These are phyloP conservation scores for Potamilus streckersoni DNA, from an alignment of 1,140 invertebrate genomes.

Conservation along the genomic window DNA sequence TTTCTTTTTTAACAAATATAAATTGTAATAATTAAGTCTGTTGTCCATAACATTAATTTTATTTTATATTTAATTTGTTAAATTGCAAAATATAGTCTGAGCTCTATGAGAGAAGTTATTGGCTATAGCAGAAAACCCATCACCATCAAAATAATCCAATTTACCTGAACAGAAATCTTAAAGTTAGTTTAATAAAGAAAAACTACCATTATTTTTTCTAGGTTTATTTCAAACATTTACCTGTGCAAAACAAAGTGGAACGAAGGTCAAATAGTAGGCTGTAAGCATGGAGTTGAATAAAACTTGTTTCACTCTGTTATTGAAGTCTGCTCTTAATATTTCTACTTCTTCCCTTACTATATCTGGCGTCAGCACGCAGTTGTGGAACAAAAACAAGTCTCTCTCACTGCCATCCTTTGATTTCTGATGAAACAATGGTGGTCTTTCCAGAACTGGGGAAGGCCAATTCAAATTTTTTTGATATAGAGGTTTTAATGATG, in stretches of 20 bases:
- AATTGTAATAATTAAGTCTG: too few relatives aligned
- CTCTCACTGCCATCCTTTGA: conserved; percentile 18
- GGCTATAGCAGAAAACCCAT: too few relatives aligned
- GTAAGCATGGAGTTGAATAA: conserved; percentile 90
- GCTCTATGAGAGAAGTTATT: too few relatives aligned
- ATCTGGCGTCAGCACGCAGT: conserved; percentile 68
- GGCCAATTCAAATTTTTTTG: conserved; percentile 59
- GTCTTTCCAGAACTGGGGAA: conserved; percentile 42
- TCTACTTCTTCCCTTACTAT: conserved; percentile 87
- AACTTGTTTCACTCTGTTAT: conserved; percentile 87
- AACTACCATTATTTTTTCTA: conserved; percentile 3
- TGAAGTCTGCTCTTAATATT: conserved; percentile 86
- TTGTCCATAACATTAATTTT: too few relatives aligned
- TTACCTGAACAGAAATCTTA: too few relatives aligned
- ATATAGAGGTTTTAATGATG: conserved; percentile 62
- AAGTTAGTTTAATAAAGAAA: neutral
- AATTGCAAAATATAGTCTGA: too few relatives aligned
- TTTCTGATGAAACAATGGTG: conserved; percentile 10
- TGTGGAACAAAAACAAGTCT: conserved; percentile 66
- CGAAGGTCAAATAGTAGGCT: conserved; percentile 90
- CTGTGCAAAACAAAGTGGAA: conserved; percentile 90
- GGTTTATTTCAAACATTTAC: conserved; percentile 69
- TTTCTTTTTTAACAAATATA: too few relatives aligned
- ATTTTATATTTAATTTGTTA: too few relatives aligned
- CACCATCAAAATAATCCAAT: too few relatives aligned